phyloP scores from a whole-genome alignment of 2,888 invertebrate genomes.

The Tricholauxania praeusta region DNA sequence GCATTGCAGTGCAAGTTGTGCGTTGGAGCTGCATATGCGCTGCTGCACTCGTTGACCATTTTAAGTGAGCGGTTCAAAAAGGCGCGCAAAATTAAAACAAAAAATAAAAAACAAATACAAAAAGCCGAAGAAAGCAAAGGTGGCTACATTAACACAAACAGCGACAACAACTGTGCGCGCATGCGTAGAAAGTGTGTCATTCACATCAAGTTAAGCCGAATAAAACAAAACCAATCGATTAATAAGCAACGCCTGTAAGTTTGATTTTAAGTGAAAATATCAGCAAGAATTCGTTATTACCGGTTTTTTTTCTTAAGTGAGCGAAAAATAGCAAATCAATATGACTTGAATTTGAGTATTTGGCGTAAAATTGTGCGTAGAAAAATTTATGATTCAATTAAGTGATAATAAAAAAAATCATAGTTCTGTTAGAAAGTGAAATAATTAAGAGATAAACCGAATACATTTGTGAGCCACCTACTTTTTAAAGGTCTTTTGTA shows the following conservation, averaged over 20 bases:
- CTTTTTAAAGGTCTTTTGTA: too few relatives aligned
- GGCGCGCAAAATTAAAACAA: not conserved
- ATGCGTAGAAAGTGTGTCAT: slow-evolving; percentile 29
- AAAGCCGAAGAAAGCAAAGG: not conserved
- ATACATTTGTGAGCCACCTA: too few relatives aligned
- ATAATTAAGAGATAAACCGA: not conserved
- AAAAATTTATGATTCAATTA: too few relatives aligned
- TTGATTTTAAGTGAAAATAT: not conserved
- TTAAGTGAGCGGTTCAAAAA: not conserved
- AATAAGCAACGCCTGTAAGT: not conserved
- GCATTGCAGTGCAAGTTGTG: too few relatives aligned
- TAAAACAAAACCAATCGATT: not conserved
- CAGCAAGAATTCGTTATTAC: slow-evolving; percentile 3
- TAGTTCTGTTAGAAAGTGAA: too few relatives aligned
- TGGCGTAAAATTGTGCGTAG: too few relatives aligned
- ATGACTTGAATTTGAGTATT: too few relatives aligned
- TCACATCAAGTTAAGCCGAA: not conserved
- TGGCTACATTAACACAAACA: not conserved
- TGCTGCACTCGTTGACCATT: slow-evolving; percentile 3
- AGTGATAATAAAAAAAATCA: not conserved
- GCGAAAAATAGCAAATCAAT: not conserved
- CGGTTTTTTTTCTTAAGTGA: slow-evolving; percentile 5
- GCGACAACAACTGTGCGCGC: not conserved
- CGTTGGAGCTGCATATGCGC: too few relatives aligned
- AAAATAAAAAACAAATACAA: not conserved